Percentiles rank a stretch among this genome's conserved stretches.
These are phyloP conservation scores for Chiroxiphia lanceolata DNA, from an alignment of 2,797 vertebrate species.

Conservation along the genomic window DNA sequence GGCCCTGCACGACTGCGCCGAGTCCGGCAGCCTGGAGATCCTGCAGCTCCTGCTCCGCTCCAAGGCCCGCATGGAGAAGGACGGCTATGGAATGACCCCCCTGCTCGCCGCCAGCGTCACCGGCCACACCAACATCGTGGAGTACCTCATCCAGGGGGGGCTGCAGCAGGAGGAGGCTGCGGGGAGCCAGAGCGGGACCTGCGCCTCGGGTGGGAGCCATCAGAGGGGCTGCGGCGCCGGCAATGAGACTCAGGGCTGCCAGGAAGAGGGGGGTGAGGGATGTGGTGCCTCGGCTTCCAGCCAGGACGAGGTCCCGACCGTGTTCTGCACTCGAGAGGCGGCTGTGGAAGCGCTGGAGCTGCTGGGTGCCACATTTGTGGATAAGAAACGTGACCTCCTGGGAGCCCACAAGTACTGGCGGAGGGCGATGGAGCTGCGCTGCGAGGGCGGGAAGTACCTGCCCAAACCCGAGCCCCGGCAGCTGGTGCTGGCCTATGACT, in stretches of 20 bases:
- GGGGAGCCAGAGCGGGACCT: neutral
- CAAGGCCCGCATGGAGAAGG: slow-evolving; percentile 90
- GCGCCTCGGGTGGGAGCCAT: neutral
- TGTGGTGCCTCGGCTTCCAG: neutral
- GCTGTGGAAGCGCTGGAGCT: slow-evolving; percentile 89
- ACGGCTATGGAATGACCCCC: slow-evolving; percentile 95
- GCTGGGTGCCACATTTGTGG: slow-evolving; percentile 93
- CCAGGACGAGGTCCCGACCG: neutral
- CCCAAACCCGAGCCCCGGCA: slow-evolving; percentile 85
- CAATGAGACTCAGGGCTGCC: neutral
- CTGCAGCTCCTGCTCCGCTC: slow-evolving; percentile 92
- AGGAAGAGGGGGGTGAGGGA: neutral
- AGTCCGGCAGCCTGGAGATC: slow-evolving; percentile 95
- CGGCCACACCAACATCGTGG: slow-evolving; percentile 95
- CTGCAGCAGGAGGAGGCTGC: slow-evolving; percentile 19
- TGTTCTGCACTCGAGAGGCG: slow-evolving; percentile 81
- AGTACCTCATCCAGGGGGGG: slow-evolving; percentile 87
- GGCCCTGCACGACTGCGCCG: slow-evolving; percentile 92
- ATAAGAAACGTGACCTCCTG: slow-evolving; percentile 93
- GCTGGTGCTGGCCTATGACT: slow-evolving; percentile 89
- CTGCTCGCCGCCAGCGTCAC: slow-evolving; percentile 93
- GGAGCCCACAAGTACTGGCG: slow-evolving; percentile 93
- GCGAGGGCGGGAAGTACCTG: slow-evolving; percentile 78
- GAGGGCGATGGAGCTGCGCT: slow-evolving; percentile 90
- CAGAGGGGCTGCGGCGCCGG: neutral